Evolutionary conservation across 2,888 invertebrate genomes (phyloP).

Genomic region (Drosophila tanythrix): DNA sequence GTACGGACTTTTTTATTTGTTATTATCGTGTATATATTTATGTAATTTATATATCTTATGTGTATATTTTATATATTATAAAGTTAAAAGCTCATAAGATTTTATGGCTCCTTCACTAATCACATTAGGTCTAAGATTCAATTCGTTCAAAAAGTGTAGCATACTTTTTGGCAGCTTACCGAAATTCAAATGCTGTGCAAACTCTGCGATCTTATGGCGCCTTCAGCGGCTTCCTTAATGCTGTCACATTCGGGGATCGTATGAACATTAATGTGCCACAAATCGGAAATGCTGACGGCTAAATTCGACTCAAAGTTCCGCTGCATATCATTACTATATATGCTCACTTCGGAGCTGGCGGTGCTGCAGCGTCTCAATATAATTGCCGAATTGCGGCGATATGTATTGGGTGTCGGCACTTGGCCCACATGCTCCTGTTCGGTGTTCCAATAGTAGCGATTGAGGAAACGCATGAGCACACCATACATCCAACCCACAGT

Average conservation of each 20-base stretch:
- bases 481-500: slow-evolving; percentile 81
- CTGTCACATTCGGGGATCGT: slow-evolving; percentile 61
- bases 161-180: slow-evolving; percentile 41
- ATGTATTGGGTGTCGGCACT: slow-evolving; percentile 81
- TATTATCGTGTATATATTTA: slow-evolving; percentile 20
- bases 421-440: slow-evolving; percentile 75
- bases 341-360: slow-evolving; percentile 66
- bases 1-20: slow-evolving; percentile 5
- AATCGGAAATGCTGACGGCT: slow-evolving; percentile 78
- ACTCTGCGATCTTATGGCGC: slow-evolving; percentile 41
- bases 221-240: slow-evolving; percentile 26
- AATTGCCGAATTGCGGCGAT: slow-evolving; percentile 74
- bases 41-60: background rate
- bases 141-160: slow-evolving; percentile 19
- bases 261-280: slow-evolving; percentile 76
- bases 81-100: slow-evolving; percentile 3
- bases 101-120: slow-evolving; percentile 14
- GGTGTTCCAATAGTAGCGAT: slow-evolving; percentile 81
- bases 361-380: slow-evolving; percentile 76
- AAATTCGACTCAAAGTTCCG: slow-evolving; percentile 63
- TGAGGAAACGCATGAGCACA: slow-evolving; percentile 77
- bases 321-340: slow-evolving; percentile 50
- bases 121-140: slow-evolving; percentile 10
- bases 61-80: background rate
- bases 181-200: slow-evolving; percentile 55